A percentile compares a stretch with the other conserved stretches of the same genome.
Conservation (phyloP, 2,113 vertebrate species). For the Lutjanus erythropterus region DNA sequence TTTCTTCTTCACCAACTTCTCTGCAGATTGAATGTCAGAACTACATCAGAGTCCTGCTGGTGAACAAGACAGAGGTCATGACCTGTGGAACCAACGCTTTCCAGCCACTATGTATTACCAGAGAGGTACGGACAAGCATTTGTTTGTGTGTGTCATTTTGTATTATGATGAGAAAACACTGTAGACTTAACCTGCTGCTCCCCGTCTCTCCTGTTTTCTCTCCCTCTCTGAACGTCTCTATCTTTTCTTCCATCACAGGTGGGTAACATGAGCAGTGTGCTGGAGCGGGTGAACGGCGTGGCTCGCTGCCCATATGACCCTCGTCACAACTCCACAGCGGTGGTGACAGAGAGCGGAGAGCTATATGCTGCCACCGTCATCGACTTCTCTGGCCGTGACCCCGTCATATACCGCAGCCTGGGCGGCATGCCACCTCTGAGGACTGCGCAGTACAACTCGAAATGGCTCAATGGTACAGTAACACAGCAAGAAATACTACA, state of each 20-base stretch:
- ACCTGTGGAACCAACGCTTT: slow-evolving; percentile 98
- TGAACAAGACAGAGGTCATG: slow-evolving; percentile 95
- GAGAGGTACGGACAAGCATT: slow-evolving; percentile 88
- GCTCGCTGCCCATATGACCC: slow-evolving; percentile 98
- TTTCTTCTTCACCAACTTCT: background rate
- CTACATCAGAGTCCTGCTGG: slow-evolving; percentile 94
- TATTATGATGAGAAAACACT: background rate
- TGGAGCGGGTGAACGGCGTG: slow-evolving; percentile 96
- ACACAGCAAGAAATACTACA: background rate
- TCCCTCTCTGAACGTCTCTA: background rate
- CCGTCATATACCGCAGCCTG: slow-evolving; percentile 98
- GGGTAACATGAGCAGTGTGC: slow-evolving; percentile 92
- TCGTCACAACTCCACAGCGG: slow-evolving; percentile 96
- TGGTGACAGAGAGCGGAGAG: slow-evolving; percentile 96
- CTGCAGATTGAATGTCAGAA: slow-evolving; percentile 97
- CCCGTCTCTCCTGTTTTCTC: background rate
- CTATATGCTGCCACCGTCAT: slow-evolving; percentile 98
- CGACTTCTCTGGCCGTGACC: slow-evolving; percentile 98
- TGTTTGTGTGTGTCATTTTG: background rate
- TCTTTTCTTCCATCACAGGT: slow-evolving; percentile 80
- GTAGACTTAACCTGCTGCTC: background rate
- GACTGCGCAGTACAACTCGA: slow-evolving; percentile 99
- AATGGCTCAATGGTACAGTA: slow-evolving; percentile 97
- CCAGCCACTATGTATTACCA: slow-evolving; percentile 92
- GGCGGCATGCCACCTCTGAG: slow-evolving; percentile 94